phyloP scores from a whole-genome alignment of 53 echinoderm and acorn worm genomes.

The Crossaster papposus region DNA sequence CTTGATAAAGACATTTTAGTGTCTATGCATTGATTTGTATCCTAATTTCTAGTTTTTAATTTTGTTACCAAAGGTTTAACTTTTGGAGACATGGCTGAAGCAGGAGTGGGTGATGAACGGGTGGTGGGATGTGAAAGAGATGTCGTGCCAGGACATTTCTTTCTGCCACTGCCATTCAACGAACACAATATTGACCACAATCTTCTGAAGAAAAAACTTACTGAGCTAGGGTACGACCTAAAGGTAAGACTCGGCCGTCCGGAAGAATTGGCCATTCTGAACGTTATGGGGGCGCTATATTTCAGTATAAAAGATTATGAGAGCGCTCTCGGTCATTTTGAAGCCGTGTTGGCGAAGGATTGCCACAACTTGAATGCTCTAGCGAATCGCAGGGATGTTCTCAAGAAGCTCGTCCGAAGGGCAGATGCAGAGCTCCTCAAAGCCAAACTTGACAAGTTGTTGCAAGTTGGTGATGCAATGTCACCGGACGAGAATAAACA shows the following conservation, averaged over 20 bases:
- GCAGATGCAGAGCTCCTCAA: slow-evolving; percentile 1
- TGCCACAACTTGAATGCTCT: slow-evolving; percentile 42
- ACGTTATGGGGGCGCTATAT: slow-evolving; percentile 15
- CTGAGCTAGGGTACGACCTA: slow-evolving; percentile 23
- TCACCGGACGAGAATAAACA: background rate
- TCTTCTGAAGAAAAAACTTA: background rate
- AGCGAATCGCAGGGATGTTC: background rate
- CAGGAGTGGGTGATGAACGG: background rate
- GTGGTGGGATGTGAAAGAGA: background rate
- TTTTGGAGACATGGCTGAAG: no score
- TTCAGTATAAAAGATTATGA: slow-evolving; percentile 1
- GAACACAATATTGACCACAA: slow-evolving; percentile 4
- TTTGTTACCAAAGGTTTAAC: no score
- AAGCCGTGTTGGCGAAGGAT: slow-evolving; percentile 19
- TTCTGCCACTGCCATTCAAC: slow-evolving; percentile 12
- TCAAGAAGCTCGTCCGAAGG: background rate
- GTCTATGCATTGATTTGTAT: no score
- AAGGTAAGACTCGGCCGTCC: slow-evolving; percentile 21
- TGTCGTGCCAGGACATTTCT: slow-evolving; percentile 15
- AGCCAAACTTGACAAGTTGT: slow-evolving; percentile 1
- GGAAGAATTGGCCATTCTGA: slow-evolving; percentile 42
- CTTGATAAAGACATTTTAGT: no score
- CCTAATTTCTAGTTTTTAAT: no score
- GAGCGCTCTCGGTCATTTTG: slow-evolving; percentile 3
- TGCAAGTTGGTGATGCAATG: background rate